Evolutionary conservation across 2,797 vertebrate genomes (phyloP).

Genomic region (Morelia viridis): DNA sequence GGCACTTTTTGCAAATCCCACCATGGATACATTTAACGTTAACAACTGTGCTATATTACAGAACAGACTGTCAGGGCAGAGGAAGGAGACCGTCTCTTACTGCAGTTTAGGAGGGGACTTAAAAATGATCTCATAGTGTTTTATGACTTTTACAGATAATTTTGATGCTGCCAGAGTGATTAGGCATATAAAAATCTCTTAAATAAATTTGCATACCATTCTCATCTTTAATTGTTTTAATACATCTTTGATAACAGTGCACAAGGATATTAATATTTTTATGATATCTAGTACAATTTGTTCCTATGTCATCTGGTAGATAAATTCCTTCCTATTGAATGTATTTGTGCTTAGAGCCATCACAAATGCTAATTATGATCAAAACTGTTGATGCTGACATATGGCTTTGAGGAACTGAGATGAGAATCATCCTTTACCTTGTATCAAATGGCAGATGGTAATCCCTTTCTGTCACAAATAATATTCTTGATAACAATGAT

Average conservation of each 20-base stretch:
- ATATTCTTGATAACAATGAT: slow-evolving; percentile 32
- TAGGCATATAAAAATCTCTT: not conserved
- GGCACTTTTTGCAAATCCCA: not conserved
- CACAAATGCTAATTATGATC: slow-evolving; percentile 17
- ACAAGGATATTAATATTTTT: not conserved
- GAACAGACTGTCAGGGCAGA: not conserved
- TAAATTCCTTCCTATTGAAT: not conserved
- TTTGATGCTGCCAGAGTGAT: not conserved
- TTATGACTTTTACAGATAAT: not conserved
- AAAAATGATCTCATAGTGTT: not conserved
- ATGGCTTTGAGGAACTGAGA: slow-evolving; percentile 24
- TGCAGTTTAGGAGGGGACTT: not conserved
- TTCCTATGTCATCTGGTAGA: not conserved
- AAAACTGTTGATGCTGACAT: slow-evolving; percentile 23
- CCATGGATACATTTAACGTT: not conserved
- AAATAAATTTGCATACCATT: slow-evolving; percentile 9
- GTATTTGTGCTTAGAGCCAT: not conserved
- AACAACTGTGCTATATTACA: not conserved
- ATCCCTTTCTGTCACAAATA: accelerated
- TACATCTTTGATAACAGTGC: not conserved
- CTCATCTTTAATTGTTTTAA: slow-evolving; percentile 4
- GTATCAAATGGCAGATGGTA: slow-evolving; percentile 19
- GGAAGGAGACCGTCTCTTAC: not conserved
- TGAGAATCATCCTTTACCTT: not conserved
- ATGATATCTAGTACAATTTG: not conserved